These are phyloP conservation scores for Pteria penguin DNA, from an alignment of 2,888 invertebrate species.

Conservation along the genomic window DNA sequence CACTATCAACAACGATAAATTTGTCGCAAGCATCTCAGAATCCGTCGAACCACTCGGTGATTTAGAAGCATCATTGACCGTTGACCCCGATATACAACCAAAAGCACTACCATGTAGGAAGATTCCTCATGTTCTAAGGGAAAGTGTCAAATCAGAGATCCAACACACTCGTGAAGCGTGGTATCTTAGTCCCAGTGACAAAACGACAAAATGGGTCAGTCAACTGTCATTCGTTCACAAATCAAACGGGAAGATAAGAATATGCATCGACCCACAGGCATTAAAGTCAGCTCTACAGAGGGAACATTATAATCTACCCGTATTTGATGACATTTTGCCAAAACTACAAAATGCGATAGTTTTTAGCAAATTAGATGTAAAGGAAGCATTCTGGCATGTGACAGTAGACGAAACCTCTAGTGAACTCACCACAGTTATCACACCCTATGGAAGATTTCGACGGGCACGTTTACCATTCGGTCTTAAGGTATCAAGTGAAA, in stretches of 20 bases:
- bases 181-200: constrained; percentile 14
- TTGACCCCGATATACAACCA: constrained; percentile 14
- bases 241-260: constrained; percentile 35
- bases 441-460: constrained; percentile 47
- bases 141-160: constrained; percentile 26
- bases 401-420: constrained; percentile 46
- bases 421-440: constrained; percentile 51
- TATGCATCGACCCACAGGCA: constrained; percentile 53
- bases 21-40: neutral
- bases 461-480: constrained; percentile 50
- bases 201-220: constrained; percentile 43
- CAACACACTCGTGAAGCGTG: constrained; percentile 25
- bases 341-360: constrained; percentile 46
- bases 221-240: constrained; percentile 39
- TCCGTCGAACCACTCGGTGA: neutral
- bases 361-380: constrained; percentile 53
- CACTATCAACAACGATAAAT: constrained; percentile 15
- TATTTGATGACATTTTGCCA: no score
- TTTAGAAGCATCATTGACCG: constrained; percentile 12
- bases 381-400: no score
- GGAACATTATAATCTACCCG: constrained; percentile 46
- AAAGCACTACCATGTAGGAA: constrained; percentile 26
- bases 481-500: no score
- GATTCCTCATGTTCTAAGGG: constrained; percentile 15
- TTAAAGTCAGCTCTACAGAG: constrained; percentile 47